phyloP scores from a whole-genome alignment of 1,140 invertebrate genomes.

The Sipha flava region DNA sequence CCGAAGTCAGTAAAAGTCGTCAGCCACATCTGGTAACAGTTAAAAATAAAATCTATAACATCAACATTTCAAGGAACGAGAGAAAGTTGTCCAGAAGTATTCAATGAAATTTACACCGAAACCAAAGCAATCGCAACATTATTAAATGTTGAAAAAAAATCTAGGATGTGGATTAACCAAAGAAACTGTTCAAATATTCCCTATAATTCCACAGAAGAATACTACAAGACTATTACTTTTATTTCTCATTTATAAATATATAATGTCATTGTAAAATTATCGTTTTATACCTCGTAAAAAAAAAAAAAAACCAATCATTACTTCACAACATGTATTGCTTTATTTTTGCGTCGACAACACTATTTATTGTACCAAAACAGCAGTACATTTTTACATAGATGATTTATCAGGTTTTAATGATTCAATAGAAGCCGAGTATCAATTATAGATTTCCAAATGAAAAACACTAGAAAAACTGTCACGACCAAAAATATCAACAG shows the following conservation, averaged over 20 bases:
- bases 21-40: background rate
- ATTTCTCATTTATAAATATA: background rate
- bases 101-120: background rate
- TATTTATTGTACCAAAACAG: background rate
- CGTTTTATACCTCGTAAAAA: background rate
- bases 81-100: background rate
- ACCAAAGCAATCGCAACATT: no score
- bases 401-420: no score
- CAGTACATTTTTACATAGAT: no score
- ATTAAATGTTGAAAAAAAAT: background rate
- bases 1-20: no score
- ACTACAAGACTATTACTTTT: background rate
- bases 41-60: background rate
- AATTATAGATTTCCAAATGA: no score
- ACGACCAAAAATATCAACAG: no score
- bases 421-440: no score
- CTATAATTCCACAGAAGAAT: background rate
- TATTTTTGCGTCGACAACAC: background rate
- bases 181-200: background rate
- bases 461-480: no score
- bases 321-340: background rate
- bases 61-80: background rate
- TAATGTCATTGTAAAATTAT: background rate
- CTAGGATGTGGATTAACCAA: background rate
- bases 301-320: background rate